Evolutionary conservation across 2,888 invertebrate genomes (phyloP).

Genomic region (Hedychridium roseum): DNA sequence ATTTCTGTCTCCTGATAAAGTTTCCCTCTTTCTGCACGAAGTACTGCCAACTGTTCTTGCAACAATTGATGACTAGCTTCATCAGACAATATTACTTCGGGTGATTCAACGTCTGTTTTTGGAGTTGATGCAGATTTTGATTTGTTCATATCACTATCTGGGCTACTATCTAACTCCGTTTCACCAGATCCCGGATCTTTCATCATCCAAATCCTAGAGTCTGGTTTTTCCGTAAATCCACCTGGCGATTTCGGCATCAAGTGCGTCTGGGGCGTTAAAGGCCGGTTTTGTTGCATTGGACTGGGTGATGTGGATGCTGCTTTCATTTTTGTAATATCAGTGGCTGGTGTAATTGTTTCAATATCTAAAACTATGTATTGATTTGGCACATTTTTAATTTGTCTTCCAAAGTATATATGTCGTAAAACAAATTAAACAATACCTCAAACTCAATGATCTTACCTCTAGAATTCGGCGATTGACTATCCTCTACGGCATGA

Average conservation of each 20-base stretch:
- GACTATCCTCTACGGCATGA: conserved; percentile 40
- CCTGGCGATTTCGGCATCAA: conserved; percentile 35
- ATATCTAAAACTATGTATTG: conserved; percentile 52
- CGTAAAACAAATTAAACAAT: not conserved
- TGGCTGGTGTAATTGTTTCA: conserved; percentile 36
- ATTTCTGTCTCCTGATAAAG: conserved; percentile 56
- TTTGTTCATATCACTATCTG: conserved; percentile 34
- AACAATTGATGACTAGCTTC: conserved; percentile 52
- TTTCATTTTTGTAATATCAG: conserved; percentile 41
- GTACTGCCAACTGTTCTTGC: conserved; percentile 55
- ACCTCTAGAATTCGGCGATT: conserved; percentile 47
- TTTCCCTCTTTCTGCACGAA: conserved; percentile 55
- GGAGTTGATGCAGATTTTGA: conserved; percentile 17
- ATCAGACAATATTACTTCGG: conserved; percentile 48
- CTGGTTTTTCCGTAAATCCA: conserved; percentile 38
- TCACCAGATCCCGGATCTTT: conserved; percentile 37
- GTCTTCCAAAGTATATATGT: not conserved
- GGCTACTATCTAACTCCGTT: conserved; percentile 42
- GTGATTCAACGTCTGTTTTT: conserved; percentile 17
- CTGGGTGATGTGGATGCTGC: conserved; percentile 25
- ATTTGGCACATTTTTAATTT: not conserved
- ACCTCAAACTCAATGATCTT: conserved; percentile 1
- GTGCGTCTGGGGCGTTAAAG: conserved; percentile 32
- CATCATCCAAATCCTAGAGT: conserved; percentile 53
- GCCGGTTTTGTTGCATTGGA: conserved; percentile 26